Conservation (phyloP, 2,888 invertebrate species). For the Orthonevra nobilis region DNA sequence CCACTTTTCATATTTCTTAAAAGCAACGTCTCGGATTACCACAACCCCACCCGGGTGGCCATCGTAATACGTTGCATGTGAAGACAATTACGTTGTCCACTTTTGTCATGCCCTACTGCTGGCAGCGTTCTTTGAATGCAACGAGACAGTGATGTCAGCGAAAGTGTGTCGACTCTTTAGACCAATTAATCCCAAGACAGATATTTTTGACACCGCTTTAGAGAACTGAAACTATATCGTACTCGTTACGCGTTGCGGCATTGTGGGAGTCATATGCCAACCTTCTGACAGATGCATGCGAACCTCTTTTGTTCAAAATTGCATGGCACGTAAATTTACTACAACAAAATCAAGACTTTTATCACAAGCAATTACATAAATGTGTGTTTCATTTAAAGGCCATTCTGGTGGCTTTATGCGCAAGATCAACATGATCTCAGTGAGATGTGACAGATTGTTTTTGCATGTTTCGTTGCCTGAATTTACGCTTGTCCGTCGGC, state of each 20-base stretch:
- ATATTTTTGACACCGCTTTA: constrained; percentile 43
- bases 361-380: neutral
- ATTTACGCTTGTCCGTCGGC: neutral
- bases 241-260: constrained; percentile 26
- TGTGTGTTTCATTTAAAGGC: neutral
- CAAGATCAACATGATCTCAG: no score
- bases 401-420: no score
- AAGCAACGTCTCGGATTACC: constrained; percentile 57
- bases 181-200: constrained; percentile 47
- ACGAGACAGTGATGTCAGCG: constrained; percentile 21
- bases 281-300: constrained; percentile 10
- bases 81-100: constrained; percentile 46
- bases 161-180: constrained; percentile 58
- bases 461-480: neutral
- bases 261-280: constrained; percentile 25
- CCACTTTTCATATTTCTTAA: constrained; percentile 43
- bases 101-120: constrained; percentile 24
- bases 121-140: constrained; percentile 22
- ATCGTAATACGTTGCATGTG: constrained; percentile 38
- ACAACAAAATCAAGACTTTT: no score
- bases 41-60: constrained; percentile 31
- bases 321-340: neutral
- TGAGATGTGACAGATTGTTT: constrained; percentile 16
- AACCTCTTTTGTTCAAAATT: neutral
- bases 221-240: constrained; percentile 26